Evolutionary conservation across 2,797 vertebrate genomes (phyloP), one percentile per base, ranked within the genome.

Genomic region (Rhinella marina): DNA sequence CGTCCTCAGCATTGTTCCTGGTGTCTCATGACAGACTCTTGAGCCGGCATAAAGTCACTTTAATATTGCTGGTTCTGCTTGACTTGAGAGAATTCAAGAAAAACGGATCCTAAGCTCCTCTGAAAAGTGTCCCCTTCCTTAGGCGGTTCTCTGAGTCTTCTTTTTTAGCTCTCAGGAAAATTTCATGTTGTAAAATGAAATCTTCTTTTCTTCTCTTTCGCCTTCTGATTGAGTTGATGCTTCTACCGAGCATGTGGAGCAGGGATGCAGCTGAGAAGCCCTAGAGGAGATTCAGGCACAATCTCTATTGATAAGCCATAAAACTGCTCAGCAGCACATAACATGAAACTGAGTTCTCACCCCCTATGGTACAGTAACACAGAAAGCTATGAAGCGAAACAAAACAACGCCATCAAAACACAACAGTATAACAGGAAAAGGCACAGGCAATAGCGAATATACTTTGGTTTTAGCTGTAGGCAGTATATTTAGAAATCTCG

Each of bases 261-360:
- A 7, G 25, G 70, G 68, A 70, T 50, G 56, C 48, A 81, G 54
- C 21, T 13, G 27, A 48, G 48, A 82, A 13, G 59, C 80, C 72
- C 81, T 78, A 12, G 72, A 83, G 81, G 70, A 83, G 86, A 77
- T 78, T 64, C 68, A 82, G 77, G 68, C 78, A 32, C 32, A 50
- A 50, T 75, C 52, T 87, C 57, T 64, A 70, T 64, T 32, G 80
- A 82, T 87, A 87, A 83, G 41, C 72, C 32, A 83, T 76, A 87
- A 64, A 87, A 82, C 79, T 11, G 79, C 72, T 82, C 81, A 82
- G 70, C 72, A 17, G 79, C 57, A 29, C n/a, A 64, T 32, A 87
- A 83, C 41, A 77, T 77, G 59, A 64, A 77, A 72, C 41, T 68
- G 23, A 16, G 27, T 75, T 68, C 78, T 77, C 64, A 64, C 72